Base-by-base conservation (phyloP, 2,113 vertebrate species). In the Brienomyrus brachyistius region DNA sequence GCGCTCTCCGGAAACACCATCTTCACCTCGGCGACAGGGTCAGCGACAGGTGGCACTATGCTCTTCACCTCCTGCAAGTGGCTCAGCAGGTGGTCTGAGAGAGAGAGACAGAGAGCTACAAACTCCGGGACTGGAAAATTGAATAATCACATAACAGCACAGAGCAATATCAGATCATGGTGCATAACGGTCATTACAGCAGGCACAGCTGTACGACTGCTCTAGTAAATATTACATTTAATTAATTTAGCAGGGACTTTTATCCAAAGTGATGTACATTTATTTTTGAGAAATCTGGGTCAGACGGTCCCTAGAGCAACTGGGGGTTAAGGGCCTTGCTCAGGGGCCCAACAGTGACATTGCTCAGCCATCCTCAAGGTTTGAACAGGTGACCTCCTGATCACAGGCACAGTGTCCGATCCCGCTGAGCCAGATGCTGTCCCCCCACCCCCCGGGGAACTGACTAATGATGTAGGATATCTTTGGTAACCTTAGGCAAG, bases 31-130 rank as follows among this genome's bases (percentile, higher is more conserved):
- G 92, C 89, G 52, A 93, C 89, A 0, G 84, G 83, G 88, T 91
- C 95, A 91, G 0, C 88, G 66, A 91, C 94, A 91, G 94, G 91
- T 66, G 11, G 90, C 0, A 90, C 23, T 1, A 89, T 82, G 0
- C 27, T 91, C 85, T 96, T 97, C 59, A 93, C 93, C 88, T 97
- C 95, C 0, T 96, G 95, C 91, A 96, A 90, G 90, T 96, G 97
- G 92, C 94, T 95, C 92, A 97, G 89, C 88, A 97, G 94, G 88
- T 97, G 95, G 74, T 96, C 98, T 98, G 94, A 2, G 80, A 91
- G 27, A 45, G 86, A 45, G 88, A 74, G 50, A 0, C 35, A 11
- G n/a, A 13, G 0, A 47, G 43, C 8, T 43, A 47, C 3, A 23
- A 47, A 84, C 17, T 84, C 40, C 48, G 43, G n/a, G 62, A 66